Evolutionary conservation across 2,797 vertebrate species (phyloP), one percentile per base, ranked within the genome.

Genomic region (Cryptoblepharus egeriae): DNA sequence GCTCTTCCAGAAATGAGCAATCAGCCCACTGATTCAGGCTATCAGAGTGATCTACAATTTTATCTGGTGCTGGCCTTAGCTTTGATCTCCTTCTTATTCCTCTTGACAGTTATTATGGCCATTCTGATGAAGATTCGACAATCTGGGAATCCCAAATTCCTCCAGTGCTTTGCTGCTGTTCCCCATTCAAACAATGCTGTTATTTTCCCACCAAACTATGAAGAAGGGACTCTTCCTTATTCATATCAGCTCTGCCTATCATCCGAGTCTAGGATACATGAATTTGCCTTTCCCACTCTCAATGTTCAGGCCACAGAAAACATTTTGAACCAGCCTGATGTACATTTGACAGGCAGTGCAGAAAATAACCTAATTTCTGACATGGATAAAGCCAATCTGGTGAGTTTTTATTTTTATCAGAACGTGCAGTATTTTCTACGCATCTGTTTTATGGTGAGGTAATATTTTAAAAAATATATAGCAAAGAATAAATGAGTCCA

Each of bases 211-310:
- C 76, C 92, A 74, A 83, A 42, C 5, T 89, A 79, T 70, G 82
- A 68, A 5, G 88, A 93, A n/a, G 90, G 91, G 1, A 94, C 90
- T 0, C 77, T 93, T 58, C 93, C 92, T 12, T 93, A 90, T 83
- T 90, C 94, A 37, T 95, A 94, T 84, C 93, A 94, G 74, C 71
- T 94, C 3, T 94, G 92, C 8, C 26, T 93, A 39, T 91, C 93
- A 1, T 90, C 93, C 2, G 89, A 94, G 6, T 91, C 90, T 52
- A 89, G 88, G 35, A 92, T 92, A 76, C 88, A 91, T 3, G 89
- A 94, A 39, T 88, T 93, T 87, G 86, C 88, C 55, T 89, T 93
- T 86, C 84, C 93, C 15, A 81, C 79, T 1, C 64, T 91, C 63
- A 83, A 74, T 18, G 28, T 85, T 0, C 87, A 88, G 75, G 6